A percentile compares a stretch with the other conserved stretches of the same genome.
Evolutionary conservation across 1,140 invertebrate species (phyloP).

Genomic region (Chionoecetes opilio): DNA sequence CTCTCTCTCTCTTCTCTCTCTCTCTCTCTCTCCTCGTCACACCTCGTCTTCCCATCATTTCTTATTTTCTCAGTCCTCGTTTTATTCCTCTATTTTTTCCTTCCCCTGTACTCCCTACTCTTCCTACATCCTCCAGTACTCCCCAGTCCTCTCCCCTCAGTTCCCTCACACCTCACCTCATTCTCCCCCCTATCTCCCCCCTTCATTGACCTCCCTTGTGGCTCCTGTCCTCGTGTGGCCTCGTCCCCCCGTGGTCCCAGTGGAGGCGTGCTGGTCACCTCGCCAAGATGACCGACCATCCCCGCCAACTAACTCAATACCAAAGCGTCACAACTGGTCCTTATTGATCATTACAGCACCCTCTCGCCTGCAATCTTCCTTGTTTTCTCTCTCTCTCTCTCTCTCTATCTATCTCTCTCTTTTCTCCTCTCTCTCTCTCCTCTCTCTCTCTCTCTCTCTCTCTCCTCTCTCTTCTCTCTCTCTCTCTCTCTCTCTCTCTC

Average conservation of each 20-base stretch:
- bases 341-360: constrained; percentile 65
- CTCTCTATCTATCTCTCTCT: constrained; percentile 55
- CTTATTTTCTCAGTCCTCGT: too few species aligned
- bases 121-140: background rate
- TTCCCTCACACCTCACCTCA: background rate
- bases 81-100: too few species aligned
- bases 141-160: background rate
- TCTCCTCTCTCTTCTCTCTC: background rate
- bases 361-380: constrained; percentile 64
- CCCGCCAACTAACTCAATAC: constrained; percentile 70
- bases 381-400: constrained; percentile 43
- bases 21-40: too few species aligned
- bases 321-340: constrained; percentile 60
- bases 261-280: constrained; percentile 14
- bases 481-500: constrained; percentile 35
- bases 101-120: too few species aligned
- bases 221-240: background rate
- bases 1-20: background rate
- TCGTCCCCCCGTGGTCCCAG: background rate
- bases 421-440: background rate
- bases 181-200: background rate
- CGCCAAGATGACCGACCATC: constrained; percentile 58
- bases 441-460: constrained; percentile 40
- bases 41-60: background rate
- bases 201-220: too few species aligned